Evolutionary conservation across 2,113 vertebrate species (phyloP), one percentile per base, ranked within the genome.

Genomic region (Otus sunia): DNA sequence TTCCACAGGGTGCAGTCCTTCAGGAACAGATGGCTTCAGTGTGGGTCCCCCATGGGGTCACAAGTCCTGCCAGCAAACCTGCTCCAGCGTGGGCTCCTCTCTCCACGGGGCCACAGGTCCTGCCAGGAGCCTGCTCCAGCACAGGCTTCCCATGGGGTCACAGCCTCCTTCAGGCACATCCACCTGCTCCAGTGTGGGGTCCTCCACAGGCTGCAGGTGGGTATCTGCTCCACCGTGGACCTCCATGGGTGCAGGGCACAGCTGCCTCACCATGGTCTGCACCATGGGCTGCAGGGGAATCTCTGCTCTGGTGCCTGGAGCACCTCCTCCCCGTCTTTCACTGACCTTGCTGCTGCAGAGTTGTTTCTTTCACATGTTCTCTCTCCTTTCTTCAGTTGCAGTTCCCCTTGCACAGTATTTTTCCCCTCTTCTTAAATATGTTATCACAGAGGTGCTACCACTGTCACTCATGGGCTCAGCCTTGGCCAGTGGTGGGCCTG

Each of bases 401-500:
- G 50, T 52, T 71, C 25, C 29, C 22, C 5, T 30, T 36, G 25
- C 17, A 6, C 30, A 45, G 72, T 4, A 53, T 76, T 43, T 21
- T 27, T 11, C n/a, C 9, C 32, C 47, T n/a, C 36, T 81, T 53
- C 21, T 60, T 60, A 29, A 77, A 26, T 30, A 34, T 1, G 4
- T 66, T 43, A 49, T 43, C 27, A 14, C n/a, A 72, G 32, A 77
- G 36, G 30, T 13, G 5, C 15, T 45, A 39, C 37, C 34, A 69
- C 25, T 18, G 3, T 26, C 7, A 3, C 16, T 43, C 30, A 66
- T 36, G 22, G 30, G 50, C 26, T 85, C 8, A 16, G 52, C 23
- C 23, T 49, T 50, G 58, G 45, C n/a, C 52, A 12, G 14, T 1
- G 3, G 63, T 11, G 25, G 47, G 23, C 50, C 39, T 0, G 0